Percentiles rank a stretch among this genome's conserved stretches.
These are phyloP conservation scores for Melanotaenia maccullochi DNA, from an alignment of 2,797 vertebrate species.

Conservation along the genomic window DNA sequence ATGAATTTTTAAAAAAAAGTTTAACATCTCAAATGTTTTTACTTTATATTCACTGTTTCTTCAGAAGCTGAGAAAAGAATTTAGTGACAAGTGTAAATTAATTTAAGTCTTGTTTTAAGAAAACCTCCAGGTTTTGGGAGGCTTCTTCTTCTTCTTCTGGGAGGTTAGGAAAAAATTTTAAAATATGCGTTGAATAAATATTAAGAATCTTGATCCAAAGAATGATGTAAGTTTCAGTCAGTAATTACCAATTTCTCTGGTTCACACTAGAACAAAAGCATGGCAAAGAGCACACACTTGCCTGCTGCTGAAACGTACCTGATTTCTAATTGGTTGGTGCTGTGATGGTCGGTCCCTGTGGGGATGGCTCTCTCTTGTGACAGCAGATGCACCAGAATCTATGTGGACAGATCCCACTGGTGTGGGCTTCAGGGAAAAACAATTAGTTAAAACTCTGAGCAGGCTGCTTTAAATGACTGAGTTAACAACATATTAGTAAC, in stretches of 20 bases:
- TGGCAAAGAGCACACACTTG: neutral
- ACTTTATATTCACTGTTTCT: neutral
- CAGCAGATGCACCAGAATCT: constrained; percentile 92
- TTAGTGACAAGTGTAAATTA: neutral
- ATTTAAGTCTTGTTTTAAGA: no score
- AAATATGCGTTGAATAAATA: neutral
- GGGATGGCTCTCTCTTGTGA: constrained; percentile 92
- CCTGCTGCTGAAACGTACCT: constrained; percentile 80
- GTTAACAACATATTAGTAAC: neutral
- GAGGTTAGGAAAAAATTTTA: neutral
- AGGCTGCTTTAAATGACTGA: neutral
- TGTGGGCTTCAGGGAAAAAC: constrained; percentile 87
- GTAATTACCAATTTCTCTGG: neutral
- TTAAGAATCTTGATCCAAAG: neutral
- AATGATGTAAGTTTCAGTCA: neutral
- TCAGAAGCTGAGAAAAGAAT: neutral
- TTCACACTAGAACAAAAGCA: neutral
- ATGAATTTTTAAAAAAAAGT: neutral
- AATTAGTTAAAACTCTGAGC: constrained; percentile 2
- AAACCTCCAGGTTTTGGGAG: neutral
- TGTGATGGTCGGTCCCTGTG: constrained; percentile 93
- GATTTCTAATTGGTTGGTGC: constrained; percentile 92
- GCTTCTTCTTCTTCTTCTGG: neutral
- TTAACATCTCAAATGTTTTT: no score
- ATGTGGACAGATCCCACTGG: constrained; percentile 95